Percentiles rank a stretch among this genome's conserved stretches.
Evolutionary conservation across 1,140 invertebrate genomes (phyloP).

Genomic region (Sinella curviseta): DNA sequence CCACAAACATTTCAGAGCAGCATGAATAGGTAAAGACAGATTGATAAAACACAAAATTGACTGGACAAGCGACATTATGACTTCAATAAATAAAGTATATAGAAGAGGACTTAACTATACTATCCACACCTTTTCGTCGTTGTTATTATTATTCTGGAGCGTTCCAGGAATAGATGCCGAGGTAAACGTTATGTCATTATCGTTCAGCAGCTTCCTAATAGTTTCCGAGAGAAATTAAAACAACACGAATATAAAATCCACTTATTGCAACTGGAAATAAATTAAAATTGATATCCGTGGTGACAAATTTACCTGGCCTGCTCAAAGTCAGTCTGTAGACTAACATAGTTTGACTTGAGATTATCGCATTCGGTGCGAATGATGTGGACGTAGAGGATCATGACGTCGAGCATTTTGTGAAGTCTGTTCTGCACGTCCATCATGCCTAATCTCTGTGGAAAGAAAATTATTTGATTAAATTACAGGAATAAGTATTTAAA

Average conservation of each 20-base stretch:
- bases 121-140: constrained; percentile 29
- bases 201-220: constrained; percentile 27
- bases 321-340: not conserved
- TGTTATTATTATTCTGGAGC: constrained; percentile 38
- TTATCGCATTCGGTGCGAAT: constrained; percentile 31
- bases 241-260: not conserved
- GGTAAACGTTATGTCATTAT: constrained; percentile 20
- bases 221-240: not conserved
- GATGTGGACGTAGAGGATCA: constrained; percentile 47
- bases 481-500: no score
- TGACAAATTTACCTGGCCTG: not conserved
- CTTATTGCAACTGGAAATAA: not conserved
- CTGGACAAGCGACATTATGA: not conserved
- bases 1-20: not conserved
- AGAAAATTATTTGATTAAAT: not conserved
- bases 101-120: no score
- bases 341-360: constrained; percentile 25
- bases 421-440: constrained; percentile 43
- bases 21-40: not conserved
- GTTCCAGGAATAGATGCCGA: not conserved
- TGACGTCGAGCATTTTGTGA: constrained; percentile 48
- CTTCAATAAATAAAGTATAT: no score
- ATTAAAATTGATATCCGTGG: not conserved
- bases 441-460: constrained; percentile 39
- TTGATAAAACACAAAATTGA: not conserved